Base-by-base conservation (phyloP, 2,888 invertebrate species). In the Euzophera pinguis region DNA sequence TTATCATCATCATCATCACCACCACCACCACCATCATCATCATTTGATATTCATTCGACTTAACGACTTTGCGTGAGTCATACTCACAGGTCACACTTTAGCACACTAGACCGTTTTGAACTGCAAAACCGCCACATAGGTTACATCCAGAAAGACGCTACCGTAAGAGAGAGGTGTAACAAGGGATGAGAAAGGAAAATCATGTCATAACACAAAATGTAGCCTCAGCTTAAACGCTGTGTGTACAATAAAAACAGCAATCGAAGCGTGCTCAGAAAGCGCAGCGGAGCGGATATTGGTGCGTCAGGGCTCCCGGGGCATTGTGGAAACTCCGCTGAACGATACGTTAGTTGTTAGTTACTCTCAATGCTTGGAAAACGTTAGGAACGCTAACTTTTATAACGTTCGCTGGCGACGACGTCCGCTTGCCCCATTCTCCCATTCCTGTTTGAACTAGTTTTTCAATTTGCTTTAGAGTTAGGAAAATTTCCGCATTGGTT, bases 241-340 rank as follows among this genome's bases (percentile, higher is more conserved):
- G 22, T 22, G 2, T 22, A 41, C 42, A 60, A 63, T 56, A 58
- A 60, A 61, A 62, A 58, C 52, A 50, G 6, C 35, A 43, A 48
- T 57, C 51, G 45, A 34, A 13, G 49, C 54, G 53, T 53, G 55
- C 54, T 59, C 50, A 50, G 55, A 61, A 61, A 64, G 60, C 51
- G 54, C 63, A 63, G 53, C 49, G 5, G 14, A 32, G 63, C 73
- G 74, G 72, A 70, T 74, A 75, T 73, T 73, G 67, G 62, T 56
- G 60, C 66, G 62, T 60, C 61, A 54, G 53, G 58, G 60, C 42
- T 14, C 58, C 56, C 58, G 59, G 58, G 63, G 59, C 58, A 64
- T 68, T 68, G 66, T 67, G 61, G 57, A n/a, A 13, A 38, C 38
- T 8, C 38, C 14, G 22, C 17, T 22, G 22, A 14, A 2, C 32